phyloP scores from a whole-genome alignment of 2,888 invertebrate genomes.

The Cosmia trapezina region DNA sequence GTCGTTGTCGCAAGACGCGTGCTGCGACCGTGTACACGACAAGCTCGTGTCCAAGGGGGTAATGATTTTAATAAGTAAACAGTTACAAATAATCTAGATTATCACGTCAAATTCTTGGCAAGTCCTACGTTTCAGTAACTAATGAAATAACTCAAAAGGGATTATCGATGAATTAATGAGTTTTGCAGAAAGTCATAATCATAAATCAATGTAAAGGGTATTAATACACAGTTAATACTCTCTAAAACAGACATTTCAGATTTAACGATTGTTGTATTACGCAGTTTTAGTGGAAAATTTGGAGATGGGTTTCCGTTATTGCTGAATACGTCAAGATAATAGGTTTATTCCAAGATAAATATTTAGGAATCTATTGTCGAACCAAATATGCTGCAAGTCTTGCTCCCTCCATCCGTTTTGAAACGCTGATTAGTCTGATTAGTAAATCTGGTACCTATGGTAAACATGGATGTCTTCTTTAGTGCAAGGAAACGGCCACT shows the following conservation, averaged over 20 bases:
- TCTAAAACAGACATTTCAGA: constrained; percentile 20
- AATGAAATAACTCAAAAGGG: constrained; percentile 25
- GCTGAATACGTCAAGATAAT: constrained; percentile 5
- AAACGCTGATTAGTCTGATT: too few species aligned
- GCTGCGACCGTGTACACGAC: too few species aligned
- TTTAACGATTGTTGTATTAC: constrained; percentile 8
- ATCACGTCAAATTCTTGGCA: constrained; percentile 35
- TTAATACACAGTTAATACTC: constrained; percentile 50
- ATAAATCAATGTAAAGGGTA: constrained; percentile 57
- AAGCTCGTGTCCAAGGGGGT: neutral
- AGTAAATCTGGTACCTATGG: too few species aligned
- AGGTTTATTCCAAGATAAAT: constrained; percentile 8
- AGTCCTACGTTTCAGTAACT: constrained; percentile 6
- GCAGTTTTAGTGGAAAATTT: constrained; percentile 40
- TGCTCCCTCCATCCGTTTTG: neutral
- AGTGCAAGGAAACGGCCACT: neutral
- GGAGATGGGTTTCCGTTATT: constrained; percentile 11
- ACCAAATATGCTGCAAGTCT: neutral
- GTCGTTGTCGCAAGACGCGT: neutral
- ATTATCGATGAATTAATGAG: constrained; percentile 45
- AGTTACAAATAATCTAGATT: constrained; percentile 37
- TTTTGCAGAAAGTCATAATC: constrained; percentile 30
- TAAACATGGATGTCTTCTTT: too few species aligned
- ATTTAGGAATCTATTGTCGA: constrained; percentile 16
- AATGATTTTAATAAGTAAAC: constrained; percentile 1